A percentile compares a stretch with the other conserved stretches of the same genome.
Conservation (phyloP, 2,797 vertebrate species). For the Labeo calbasu region DNA sequence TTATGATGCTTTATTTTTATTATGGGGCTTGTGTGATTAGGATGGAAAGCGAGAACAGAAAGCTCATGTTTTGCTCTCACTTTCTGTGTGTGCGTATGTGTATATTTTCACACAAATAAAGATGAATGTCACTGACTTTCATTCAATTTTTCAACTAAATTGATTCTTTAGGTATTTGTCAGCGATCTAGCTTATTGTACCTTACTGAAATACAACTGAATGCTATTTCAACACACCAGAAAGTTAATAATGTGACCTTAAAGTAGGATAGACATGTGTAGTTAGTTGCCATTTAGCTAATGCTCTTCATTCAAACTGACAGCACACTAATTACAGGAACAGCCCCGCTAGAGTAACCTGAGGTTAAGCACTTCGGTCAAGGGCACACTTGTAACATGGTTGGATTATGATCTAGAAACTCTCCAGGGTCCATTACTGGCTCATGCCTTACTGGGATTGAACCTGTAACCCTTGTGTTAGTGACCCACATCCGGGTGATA, state of each 20-base stretch:
- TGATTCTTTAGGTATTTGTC: neutral
- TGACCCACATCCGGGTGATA: conserved; percentile 22
- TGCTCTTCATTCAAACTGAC: conserved; percentile 34
- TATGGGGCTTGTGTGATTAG: neutral
- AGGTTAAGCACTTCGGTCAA: conserved; percentile 51
- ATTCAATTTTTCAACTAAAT: neutral
- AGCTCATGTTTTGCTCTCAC: neutral
- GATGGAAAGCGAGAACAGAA: neutral
- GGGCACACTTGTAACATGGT: conserved; percentile 50
- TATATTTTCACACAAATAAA: neutral
- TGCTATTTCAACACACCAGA: neutral
- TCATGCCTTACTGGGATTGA: conserved; percentile 32
- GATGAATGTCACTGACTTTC: conserved; percentile 2
- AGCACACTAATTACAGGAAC: conserved; percentile 44
- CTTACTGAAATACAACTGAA: neutral
- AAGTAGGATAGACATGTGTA: conserved; percentile 4
- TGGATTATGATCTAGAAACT: conserved; percentile 43
- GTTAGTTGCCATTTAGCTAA: conserved; percentile 35
- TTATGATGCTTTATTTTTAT: conserved; percentile 14
- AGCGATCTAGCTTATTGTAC: neutral
- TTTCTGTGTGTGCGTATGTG: neutral
- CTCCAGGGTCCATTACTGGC: conserved; percentile 37
- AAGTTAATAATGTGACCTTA: conserved; percentile 28
- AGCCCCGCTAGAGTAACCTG: conserved; percentile 32
- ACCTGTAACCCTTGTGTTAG: conserved; percentile 38